phyloP scores from a whole-genome alignment of 1,140 invertebrate species.

The Zaprionus ornatus region DNA sequence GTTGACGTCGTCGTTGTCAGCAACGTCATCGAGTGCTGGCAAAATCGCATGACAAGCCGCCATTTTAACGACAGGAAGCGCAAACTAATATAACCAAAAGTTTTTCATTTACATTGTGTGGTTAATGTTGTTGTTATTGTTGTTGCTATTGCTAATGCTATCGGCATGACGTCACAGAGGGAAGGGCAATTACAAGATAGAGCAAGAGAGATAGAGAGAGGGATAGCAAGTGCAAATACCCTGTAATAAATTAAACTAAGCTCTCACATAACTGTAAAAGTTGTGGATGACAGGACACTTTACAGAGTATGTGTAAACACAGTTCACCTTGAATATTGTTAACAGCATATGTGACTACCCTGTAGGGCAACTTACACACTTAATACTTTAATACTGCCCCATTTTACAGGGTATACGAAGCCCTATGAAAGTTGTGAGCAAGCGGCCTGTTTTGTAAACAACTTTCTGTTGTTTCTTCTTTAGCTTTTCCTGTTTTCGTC shows the following conservation, averaged over 20 bases:
- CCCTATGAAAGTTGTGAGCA: neutral
- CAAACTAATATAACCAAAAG: constrained; percentile 58
- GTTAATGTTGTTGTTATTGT: constrained; percentile 46
- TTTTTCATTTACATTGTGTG: constrained; percentile 66
- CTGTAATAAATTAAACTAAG: too few species aligned
- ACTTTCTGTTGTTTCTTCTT: neutral
- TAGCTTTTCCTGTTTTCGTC: constrained; percentile 21
- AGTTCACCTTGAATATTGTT: too few species aligned
- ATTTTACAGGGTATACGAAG: constrained; percentile 3
- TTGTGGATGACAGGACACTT: neutral
- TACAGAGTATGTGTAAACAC: neutral
- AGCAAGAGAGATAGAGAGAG: neutral
- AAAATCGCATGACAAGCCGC: constrained; percentile 77
- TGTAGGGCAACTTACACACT: neutral
- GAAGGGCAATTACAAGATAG: neutral
- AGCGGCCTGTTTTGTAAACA: constrained; percentile 62
- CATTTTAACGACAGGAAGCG: constrained; percentile 69
- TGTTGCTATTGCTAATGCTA: constrained; percentile 29
- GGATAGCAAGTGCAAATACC: neutral
- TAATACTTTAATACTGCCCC: neutral
- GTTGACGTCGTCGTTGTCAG: constrained; percentile 7
- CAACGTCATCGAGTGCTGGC: constrained; percentile 31
- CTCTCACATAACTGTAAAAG: too few species aligned
- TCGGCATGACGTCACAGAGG: constrained; percentile 62
- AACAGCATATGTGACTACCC: neutral